phyloP scores from a whole-genome alignment of 2,113 vertebrate genomes.

The Micromys minutus region DNA sequence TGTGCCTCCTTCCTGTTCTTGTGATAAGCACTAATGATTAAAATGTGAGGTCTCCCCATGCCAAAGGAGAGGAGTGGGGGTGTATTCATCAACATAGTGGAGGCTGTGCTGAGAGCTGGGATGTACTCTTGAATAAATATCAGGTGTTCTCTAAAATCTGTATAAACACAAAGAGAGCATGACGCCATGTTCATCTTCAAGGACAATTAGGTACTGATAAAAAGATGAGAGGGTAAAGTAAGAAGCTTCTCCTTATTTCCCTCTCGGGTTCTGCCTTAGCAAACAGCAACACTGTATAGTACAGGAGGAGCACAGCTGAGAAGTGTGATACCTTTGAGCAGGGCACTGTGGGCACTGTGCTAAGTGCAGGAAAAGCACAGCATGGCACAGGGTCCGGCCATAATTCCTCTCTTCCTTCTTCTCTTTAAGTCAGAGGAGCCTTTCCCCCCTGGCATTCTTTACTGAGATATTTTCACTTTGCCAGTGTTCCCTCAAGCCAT shows the following conservation, averaged over 20 bases:
- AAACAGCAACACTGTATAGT: not conserved
- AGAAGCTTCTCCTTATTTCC: not conserved
- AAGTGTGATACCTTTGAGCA: not conserved
- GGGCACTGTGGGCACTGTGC: not conserved
- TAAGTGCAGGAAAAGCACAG: not conserved
- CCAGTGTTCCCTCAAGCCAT: not conserved
- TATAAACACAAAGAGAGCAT: not conserved
- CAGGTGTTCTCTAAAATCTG: conserved; percentile 29
- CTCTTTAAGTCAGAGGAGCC: not conserved
- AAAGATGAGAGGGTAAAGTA: not conserved
- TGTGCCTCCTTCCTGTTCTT: conserved; percentile 13
- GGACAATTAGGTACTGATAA: not conserved
- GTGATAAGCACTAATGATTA: not conserved
- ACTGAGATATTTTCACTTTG: not conserved
- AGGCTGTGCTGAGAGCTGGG: not conserved
- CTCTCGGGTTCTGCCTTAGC: not conserved
- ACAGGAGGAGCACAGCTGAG: accelerated
- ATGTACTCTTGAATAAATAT: not conserved
- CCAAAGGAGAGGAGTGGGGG: not conserved
- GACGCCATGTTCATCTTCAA: not conserved
- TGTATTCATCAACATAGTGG: not conserved
- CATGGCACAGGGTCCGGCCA: not conserved
- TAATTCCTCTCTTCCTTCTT: not conserved
- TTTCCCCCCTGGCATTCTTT: not conserved
- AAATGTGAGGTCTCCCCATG: not conserved